These are phyloP conservation scores for Hirudo medicinalis DNA, from an alignment of 1,140 invertebrate species.

Conservation along the genomic window DNA sequence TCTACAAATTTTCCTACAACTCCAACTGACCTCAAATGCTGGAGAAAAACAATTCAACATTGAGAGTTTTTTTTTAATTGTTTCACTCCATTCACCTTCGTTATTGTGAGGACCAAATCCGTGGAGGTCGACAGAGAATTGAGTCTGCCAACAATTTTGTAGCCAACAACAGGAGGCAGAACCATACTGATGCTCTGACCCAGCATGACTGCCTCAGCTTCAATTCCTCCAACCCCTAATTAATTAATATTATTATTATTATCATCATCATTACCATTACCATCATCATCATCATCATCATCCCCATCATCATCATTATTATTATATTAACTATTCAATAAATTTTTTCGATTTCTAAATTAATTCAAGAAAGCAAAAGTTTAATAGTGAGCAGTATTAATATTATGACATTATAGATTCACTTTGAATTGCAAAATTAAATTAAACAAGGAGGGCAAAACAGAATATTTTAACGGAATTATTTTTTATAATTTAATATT, in stretches of 20 bases:
- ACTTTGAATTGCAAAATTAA: no score
- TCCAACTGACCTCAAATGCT: slow-evolving; percentile 80
- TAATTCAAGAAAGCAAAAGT: no score
- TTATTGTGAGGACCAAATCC: slow-evolving; percentile 91
- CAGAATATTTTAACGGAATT: no score
- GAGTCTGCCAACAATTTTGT: slow-evolving; percentile 68
- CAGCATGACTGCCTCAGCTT: slow-evolving; percentile 55
- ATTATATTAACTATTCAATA: no score
- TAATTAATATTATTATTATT: neutral
- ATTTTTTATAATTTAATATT: no score
- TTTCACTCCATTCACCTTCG: slow-evolving; percentile 55
- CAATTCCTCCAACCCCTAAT: slow-evolving; percentile 49
- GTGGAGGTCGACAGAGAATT: slow-evolving; percentile 81
- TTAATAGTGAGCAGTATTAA: no score
- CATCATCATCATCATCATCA: no score
- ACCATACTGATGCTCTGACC: slow-evolving; percentile 93
- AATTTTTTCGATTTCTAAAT: no score
- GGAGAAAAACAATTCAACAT: slow-evolving; percentile 22
- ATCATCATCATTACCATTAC: no score
- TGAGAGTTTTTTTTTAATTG: neutral
- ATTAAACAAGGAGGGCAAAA: no score
- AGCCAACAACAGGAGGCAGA: slow-evolving; percentile 86
- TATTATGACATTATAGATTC: no score
- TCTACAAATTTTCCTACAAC: slow-evolving; percentile 98
- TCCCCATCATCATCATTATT: no score